Evolutionary conservation across 2,797 vertebrate species (phyloP).

Genomic region (Ibycter americanus): DNA sequence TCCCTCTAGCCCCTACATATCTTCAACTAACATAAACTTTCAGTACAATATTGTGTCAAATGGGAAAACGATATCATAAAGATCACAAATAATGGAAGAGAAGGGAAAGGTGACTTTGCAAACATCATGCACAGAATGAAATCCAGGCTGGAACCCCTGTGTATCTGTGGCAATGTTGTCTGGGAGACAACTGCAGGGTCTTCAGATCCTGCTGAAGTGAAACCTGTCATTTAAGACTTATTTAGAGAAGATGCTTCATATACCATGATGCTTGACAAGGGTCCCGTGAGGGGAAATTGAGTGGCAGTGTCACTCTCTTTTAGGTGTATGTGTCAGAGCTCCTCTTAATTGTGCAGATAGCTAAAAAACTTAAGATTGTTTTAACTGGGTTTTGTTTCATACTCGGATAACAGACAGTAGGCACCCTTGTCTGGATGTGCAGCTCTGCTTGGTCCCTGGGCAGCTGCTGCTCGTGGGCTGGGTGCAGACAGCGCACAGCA

Average conservation of each 20-base stretch:
- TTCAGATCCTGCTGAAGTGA: background rate
- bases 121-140: background rate
- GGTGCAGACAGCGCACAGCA: background rate
- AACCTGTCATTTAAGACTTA: background rate
- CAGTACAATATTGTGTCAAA: background rate
- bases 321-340: background rate
- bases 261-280: background rate
- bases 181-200: background rate
- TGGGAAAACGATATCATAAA: background rate
- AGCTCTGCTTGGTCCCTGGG: background rate
- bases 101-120: background rate
- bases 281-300: background rate
- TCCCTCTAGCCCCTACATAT: background rate
- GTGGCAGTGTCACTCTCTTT: background rate
- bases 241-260: background rate
- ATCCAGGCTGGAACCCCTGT: background rate
- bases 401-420: background rate
- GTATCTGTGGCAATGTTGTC: background rate
- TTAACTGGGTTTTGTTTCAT: background rate
- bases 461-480: background rate
- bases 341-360: background rate
- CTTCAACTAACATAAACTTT: background rate
- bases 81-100: background rate
- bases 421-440: fast-evolving
- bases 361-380: background rate